phyloP scores from a whole-genome alignment of 1,140 invertebrate species.

The Caerostris extrusa region DNA sequence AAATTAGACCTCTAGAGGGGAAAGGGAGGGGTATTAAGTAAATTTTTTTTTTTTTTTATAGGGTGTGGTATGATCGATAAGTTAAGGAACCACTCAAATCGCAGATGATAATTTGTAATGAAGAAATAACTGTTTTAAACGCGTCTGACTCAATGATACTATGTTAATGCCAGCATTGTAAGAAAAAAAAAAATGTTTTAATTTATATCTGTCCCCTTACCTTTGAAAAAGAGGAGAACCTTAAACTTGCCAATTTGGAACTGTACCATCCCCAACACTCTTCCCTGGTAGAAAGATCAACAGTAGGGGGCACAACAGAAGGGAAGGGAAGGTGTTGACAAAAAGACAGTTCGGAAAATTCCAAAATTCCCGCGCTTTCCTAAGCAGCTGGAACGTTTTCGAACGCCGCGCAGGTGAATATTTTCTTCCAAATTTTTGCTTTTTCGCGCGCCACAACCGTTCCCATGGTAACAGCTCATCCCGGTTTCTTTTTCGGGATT shows the following conservation, averaged over 20 bases:
- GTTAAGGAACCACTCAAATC: too few species aligned
- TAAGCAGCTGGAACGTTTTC: not conserved
- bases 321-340: not conserved
- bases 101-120: too few species aligned
- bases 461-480: not conserved
- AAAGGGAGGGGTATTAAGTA: too few species aligned
- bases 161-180: too few species aligned
- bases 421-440: not conserved
- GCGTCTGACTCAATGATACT: too few species aligned
- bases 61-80: too few species aligned
- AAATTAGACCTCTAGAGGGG: too few species aligned
- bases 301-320: not conserved
- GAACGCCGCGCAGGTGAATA: not conserved
- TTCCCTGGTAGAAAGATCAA: not conserved
- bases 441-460: too few species aligned
- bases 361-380: too few species aligned
- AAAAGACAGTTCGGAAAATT: not conserved
- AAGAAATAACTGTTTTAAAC: too few species aligned
- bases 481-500: not conserved
- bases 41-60: too few species aligned
- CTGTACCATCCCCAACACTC: not conserved
- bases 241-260: constrained; percentile 19
- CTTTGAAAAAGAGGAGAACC: not conserved
- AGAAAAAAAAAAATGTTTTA: not conserved
- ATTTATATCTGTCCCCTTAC: not conserved